A percentile compares a stretch with the other conserved stretches of the same genome.
phyloP scores from a whole-genome alignment of 2,888 invertebrate genomes.

The Apamea sordens region DNA sequence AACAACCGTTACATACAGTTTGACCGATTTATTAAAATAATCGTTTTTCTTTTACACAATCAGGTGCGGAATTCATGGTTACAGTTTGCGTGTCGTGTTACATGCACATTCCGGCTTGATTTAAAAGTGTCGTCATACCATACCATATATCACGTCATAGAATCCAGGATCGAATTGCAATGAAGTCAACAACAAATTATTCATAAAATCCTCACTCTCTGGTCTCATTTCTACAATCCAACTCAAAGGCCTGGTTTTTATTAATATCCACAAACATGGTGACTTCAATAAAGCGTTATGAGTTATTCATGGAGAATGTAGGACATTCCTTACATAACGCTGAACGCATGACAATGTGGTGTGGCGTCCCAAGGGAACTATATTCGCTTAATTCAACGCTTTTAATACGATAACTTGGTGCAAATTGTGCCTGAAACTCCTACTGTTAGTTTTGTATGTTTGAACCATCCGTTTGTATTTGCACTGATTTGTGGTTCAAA shows the following conservation, averaged over 20 bases:
- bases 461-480: constrained; percentile 32
- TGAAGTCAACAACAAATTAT: constrained; percentile 30
- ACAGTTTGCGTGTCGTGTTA: too few relatives aligned
- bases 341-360: constrained; percentile 57
- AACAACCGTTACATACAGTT: too few relatives aligned
- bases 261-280: constrained; percentile 59
- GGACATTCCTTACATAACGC: constrained; percentile 67
- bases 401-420: constrained; percentile 47
- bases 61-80: too few relatives aligned
- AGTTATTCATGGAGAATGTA: constrained; percentile 70
- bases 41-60: too few relatives aligned
- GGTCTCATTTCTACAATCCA: constrained; percentile 29
- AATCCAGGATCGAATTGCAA: constrained; percentile 25
- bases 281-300: constrained; percentile 70
- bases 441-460: constrained; percentile 42
- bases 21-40: too few relatives aligned
- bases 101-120: background rate
- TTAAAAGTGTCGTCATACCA: background rate
- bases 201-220: constrained; percentile 22
- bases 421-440: constrained; percentile 44
- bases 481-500: constrained; percentile 33
- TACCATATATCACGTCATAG: background rate
- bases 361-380: constrained; percentile 58
- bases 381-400: constrained; percentile 64
- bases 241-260: constrained; percentile 57